These are phyloP conservation scores for Megalopta genalis DNA, from an alignment of 1,140 invertebrate genomes.

Conservation along the genomic window DNA sequence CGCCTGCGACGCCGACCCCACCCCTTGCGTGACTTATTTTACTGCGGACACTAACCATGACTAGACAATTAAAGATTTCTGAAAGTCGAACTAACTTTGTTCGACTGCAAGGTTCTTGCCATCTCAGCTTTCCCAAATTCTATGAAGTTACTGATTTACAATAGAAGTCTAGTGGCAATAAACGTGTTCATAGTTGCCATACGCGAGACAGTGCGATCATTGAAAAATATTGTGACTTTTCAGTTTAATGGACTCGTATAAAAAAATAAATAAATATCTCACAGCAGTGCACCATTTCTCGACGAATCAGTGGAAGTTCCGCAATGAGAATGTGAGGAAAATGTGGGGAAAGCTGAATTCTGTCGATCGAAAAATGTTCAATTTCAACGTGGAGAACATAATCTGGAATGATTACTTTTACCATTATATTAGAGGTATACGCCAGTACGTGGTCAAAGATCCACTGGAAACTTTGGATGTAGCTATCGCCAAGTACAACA, in stretches of 20 bases:
- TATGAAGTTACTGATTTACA: too few species aligned
- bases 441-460: conserved; percentile 80
- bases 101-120: too few species aligned
- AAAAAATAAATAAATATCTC: conserved; percentile 82
- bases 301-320: conserved; percentile 82
- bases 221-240: conserved; percentile 36
- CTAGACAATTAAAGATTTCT: too few species aligned
- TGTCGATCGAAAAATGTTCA: conserved; percentile 78
- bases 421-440: conserved; percentile 75
- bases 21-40: too few species aligned
- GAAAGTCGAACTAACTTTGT: too few species aligned
- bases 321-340: conserved; percentile 80
- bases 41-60: too few species aligned
- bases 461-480: conserved; percentile 68
- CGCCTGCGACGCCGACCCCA: too few species aligned
- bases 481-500: conserved; percentile 50
- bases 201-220: not conserved
- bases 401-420: conserved; percentile 78
- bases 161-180: too few species aligned
- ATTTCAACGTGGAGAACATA: conserved; percentile 75
- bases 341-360: conserved; percentile 78
- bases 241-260: conserved; percentile 82
- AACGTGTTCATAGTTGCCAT: not conserved
- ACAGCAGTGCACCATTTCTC: conserved; percentile 82
- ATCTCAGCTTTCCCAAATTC: too few species aligned